Evolutionary conservation across 2,888 invertebrate genomes (phyloP), one percentile per base, ranked within the genome.

Genomic region (Melitaea athalia): DNA sequence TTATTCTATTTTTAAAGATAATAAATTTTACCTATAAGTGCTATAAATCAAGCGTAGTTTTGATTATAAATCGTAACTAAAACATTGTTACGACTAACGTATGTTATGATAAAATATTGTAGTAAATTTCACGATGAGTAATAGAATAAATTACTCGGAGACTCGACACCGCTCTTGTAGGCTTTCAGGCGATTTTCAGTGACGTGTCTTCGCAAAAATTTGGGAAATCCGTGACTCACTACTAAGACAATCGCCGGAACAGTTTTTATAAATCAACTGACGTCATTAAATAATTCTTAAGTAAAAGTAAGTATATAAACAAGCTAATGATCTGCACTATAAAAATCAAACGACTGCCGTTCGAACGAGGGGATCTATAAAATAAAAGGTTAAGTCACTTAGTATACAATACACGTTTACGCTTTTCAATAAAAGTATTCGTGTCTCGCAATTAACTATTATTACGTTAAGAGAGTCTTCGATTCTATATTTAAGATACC

Each of bases 181-280:
- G 91, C 84, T 90, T 91, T 89, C 91, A 84, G 84, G 71, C 76
- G 73, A 70, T 77, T 77, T 76, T 77, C 78, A 65, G 70, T 75
- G 72, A 74, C 74, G 76, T 73, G 72, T 75, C 69, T 76, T 75
- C 75, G 77, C 76, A 78, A 80, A 91, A 92, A 89, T 90, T 89
- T 83, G 90, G 91, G 79, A 92, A 92, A 87, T 84, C 87, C 88
- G 76, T 92, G 92, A 92, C 78, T 92, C 92, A 92, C 72, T 76
- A 75, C 75, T 82, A 81, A 85, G 78, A 82, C 85, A 78, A 82
- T 64, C 62, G 64, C 72, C 79, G 75, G 63, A 60, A 65, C 55
- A 65, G 60, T 61, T 69, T 74, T 69, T 72, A 69, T 63, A 60
- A 62, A 67, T 59, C 31, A 47, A 63, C 5, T 45, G 49, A 53